A percentile compares a stretch with the other conserved stretches of the same genome.
phyloP scores from a whole-genome alignment of 2,888 invertebrate genomes.

The Octonoba sinensis region DNA sequence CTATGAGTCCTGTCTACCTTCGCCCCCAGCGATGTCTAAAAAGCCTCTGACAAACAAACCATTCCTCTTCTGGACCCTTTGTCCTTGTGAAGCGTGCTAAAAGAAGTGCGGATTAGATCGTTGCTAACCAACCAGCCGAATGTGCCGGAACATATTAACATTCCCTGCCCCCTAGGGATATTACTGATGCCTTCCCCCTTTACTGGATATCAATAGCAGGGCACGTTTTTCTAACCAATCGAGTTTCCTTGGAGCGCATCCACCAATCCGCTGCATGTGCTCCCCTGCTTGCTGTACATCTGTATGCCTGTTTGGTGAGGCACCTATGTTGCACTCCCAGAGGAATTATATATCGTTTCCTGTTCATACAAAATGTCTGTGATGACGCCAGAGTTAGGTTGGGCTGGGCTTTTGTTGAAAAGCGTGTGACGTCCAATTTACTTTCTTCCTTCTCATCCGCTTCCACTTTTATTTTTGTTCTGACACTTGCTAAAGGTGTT shows the following conservation, averaged over 20 bases:
- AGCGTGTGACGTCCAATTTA: slow-evolving; percentile 47
- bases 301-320: slow-evolving; percentile 60
- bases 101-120: slow-evolving; percentile 58
- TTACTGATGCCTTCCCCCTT: slow-evolving; percentile 32
- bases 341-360: slow-evolving; percentile 59
- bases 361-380: slow-evolving; percentile 54
- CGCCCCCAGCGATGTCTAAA: slow-evolving; percentile 35
- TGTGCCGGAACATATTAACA: slow-evolving; percentile 63
- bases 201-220: slow-evolving; percentile 45
- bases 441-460: slow-evolving; percentile 39
- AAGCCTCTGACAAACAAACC: slow-evolving; percentile 56
- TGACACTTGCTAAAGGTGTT: not conserved
- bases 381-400: slow-evolving; percentile 24
- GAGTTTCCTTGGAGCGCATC: slow-evolving; percentile 15
- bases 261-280: slow-evolving; percentile 46
- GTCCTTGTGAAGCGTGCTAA: slow-evolving; percentile 49
- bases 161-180: slow-evolving; percentile 59
- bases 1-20: slow-evolving; percentile 16
- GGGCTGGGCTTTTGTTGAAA: slow-evolving; percentile 30
- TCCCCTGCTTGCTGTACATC: slow-evolving; percentile 51
- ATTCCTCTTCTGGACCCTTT: slow-evolving; percentile 39
- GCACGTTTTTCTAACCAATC: slow-evolving; percentile 61
- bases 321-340: slow-evolving; percentile 58
- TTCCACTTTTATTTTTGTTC: slow-evolving; percentile 30
- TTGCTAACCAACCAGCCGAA: slow-evolving; percentile 60